phyloP scores from a whole-genome alignment of 2,797 vertebrate species.

The Rhinoraja longicauda region DNA sequence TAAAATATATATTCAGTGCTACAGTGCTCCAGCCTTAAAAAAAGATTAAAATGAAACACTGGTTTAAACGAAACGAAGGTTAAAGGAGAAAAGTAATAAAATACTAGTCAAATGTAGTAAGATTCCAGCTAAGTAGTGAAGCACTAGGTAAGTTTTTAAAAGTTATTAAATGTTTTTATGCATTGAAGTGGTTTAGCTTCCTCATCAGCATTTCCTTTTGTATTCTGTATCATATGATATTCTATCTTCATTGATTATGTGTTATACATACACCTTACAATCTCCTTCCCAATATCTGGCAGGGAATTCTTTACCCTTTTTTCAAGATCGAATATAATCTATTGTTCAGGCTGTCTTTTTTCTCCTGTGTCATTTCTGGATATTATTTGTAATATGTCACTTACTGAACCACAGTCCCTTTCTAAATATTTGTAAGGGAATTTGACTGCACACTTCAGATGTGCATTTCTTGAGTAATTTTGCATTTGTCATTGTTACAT shows the following conservation, averaged over 20 bases:
- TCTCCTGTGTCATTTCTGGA: neutral
- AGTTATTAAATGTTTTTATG: too few relatives aligned
- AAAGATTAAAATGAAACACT: neutral
- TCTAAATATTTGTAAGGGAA: neutral
- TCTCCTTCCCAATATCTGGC: neutral
- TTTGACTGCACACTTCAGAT: neutral
- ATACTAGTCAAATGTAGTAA: neutral
- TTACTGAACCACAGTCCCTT: neutral
- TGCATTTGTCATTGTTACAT: slow-evolving; percentile 16
- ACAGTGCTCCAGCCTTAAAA: neutral
- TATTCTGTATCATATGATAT: neutral
- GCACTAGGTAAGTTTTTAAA: too few relatives aligned
- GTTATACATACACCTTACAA: neutral
- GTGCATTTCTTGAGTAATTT: neutral
- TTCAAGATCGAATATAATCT: too few relatives aligned
- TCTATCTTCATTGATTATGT: neutral
- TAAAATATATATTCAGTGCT: neutral
- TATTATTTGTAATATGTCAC: neutral
- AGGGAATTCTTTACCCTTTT: neutral
- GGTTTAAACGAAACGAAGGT: neutral
- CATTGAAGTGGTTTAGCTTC: neutral
- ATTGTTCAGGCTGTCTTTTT: too few relatives aligned
- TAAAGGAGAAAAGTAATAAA: neutral
- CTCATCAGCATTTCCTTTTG: neutral
- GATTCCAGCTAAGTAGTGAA: too few relatives aligned